Conservation (phyloP, 2,797 vertebrate species). For the Brachymystax lenok region DNA sequence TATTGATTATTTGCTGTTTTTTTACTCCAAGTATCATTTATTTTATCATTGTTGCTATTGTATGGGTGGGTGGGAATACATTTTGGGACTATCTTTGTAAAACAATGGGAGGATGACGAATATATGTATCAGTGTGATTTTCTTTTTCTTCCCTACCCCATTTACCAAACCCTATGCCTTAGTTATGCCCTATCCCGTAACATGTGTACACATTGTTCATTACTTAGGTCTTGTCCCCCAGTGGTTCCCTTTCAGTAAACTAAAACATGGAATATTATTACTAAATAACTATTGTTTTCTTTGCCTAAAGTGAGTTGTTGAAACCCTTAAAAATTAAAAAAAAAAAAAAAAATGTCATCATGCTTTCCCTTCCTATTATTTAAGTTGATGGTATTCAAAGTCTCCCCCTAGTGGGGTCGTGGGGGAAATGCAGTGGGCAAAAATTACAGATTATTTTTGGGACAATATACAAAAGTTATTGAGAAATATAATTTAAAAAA, state of each 20-base stretch:
- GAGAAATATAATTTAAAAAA: no score
- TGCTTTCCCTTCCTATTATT: conserved; percentile 15
- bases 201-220: conserved; percentile 76
- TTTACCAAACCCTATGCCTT: conserved; percentile 58
- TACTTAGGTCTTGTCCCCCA: conserved; percentile 75
- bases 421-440: no score
- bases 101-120: conserved; percentile 65
- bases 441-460: no score
- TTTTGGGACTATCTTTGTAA: conserved; percentile 67
- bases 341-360: conserved; percentile 54
- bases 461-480: no score
- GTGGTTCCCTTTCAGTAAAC: conserved; percentile 77
- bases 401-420: no score
- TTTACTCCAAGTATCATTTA: conserved; percentile 73
- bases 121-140: conserved; percentile 77
- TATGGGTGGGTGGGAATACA: conserved; percentile 65
- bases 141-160: conserved; percentile 21
- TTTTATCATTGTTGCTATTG: conserved; percentile 75
- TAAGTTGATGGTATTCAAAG: neutral
- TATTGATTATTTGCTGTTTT: conserved; percentile 72
- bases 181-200: conserved; percentile 72
- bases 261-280: conserved; percentile 83
- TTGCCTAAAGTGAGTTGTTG: conserved; percentile 78
- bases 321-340: conserved; percentile 73
- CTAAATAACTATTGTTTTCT: conserved; percentile 79